These are phyloP conservation scores for Psittacula cyanocephala DNA, from an alignment of 2,113 vertebrate species.

Conservation along the genomic window DNA sequence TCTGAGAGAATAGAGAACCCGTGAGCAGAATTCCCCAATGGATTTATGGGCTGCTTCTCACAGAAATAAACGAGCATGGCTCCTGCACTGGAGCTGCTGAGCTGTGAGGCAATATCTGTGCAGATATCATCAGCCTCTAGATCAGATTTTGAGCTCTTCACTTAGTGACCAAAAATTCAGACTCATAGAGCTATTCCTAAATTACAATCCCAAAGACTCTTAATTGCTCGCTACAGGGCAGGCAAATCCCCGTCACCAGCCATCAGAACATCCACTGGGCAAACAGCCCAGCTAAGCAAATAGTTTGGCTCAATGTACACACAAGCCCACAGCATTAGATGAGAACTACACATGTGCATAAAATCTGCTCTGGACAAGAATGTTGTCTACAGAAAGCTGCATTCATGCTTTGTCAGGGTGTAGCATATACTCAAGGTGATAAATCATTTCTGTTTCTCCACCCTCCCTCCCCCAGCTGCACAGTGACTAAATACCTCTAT, in stretches of 20 bases:
- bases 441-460: slow-evolving; percentile 21
- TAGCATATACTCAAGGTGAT: slow-evolving; percentile 24
- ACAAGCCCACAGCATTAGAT: not conserved
- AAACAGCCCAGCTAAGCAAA: slow-evolving; percentile 49
- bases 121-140: not conserved
- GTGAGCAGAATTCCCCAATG: not conserved
- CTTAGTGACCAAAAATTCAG: not conserved
- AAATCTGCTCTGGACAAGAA: slow-evolving; percentile 9
- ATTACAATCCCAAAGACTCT: not conserved
- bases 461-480: not conserved
- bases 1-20: not conserved
- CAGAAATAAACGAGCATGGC: not conserved
- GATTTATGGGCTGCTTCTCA: not conserved
- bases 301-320: not conserved
- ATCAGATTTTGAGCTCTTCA: not conserved
- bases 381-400: not conserved
- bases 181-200: not conserved
- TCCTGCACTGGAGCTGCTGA: not conserved
- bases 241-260: slow-evolving; percentile 30
- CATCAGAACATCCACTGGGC: slow-evolving; percentile 37
- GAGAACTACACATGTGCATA: slow-evolving; percentile 40
- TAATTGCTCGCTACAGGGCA: not conserved
- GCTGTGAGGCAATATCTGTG: not conserved
- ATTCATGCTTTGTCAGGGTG: slow-evolving; percentile 46
- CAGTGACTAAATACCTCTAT: slow-evolving; percentile 55